Conservation (phyloP, 2,113 vertebrate genomes). For the Piaya cayana region DNA sequence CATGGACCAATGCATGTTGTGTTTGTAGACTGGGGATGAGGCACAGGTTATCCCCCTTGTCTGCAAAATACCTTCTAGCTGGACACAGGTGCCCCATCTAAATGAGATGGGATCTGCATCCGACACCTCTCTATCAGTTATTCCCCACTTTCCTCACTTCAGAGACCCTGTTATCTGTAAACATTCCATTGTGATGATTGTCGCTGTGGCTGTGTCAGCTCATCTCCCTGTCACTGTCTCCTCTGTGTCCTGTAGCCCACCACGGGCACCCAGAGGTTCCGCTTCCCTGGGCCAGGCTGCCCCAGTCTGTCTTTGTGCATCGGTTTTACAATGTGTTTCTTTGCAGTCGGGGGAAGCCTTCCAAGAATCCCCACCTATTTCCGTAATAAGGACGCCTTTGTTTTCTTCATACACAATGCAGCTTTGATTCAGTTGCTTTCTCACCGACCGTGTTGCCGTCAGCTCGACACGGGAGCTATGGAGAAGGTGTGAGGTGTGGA, state of each 20-base stretch:
- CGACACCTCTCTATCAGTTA: fast-evolving
- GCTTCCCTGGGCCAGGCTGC: neutral
- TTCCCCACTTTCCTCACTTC: neutral
- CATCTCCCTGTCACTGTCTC: fast-evolving
- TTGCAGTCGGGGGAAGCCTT: slow-evolving; percentile 45
- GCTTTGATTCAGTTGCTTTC: slow-evolving; percentile 29
- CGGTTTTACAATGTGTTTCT: slow-evolving; percentile 14
- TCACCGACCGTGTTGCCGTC: neutral
- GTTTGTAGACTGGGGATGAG: fast-evolving
- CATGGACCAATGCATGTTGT: fast-evolving
- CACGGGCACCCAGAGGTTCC: fast-evolving
- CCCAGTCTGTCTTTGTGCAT: neutral
- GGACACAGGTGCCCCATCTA: neutral
- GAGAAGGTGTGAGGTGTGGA: neutral
- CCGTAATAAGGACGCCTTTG: slow-evolving; percentile 56
- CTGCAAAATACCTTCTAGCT: neutral
- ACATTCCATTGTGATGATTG: fast-evolving
- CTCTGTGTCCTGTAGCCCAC: neutral
- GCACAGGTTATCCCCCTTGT: neutral
- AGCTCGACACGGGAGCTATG: neutral
- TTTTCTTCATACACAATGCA: slow-evolving; percentile 43
- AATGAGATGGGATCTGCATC: neutral
- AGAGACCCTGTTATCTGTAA: neutral
- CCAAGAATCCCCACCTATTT: slow-evolving; percentile 68
- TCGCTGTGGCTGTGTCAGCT: fast-evolving